Base-by-base conservation (phyloP, 2,113 vertebrate genomes). In the Coturnix japonica region DNA sequence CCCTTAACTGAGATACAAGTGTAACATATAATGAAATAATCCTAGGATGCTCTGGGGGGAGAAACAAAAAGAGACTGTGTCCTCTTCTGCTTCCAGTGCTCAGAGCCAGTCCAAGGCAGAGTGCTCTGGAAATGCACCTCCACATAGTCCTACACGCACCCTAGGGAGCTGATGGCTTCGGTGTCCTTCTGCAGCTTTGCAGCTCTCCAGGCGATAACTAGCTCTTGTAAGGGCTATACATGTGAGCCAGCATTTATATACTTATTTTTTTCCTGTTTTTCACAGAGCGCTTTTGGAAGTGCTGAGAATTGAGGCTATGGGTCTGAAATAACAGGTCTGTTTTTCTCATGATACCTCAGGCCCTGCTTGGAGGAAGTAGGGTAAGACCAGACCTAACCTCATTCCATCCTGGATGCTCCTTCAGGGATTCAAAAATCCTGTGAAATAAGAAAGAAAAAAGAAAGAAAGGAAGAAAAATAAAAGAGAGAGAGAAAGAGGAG, bases 281-380 rank as follows among this genome's bases (percentile, higher is more conserved):
- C 57, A 44, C 37, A n/a, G 53, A 19, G 8, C 37, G 26, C 2
- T 71, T 81, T 60, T 73, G 30, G 44, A 81, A 79, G 37, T 19
- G 17, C 60, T 33, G 20, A 41, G 11, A 26, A 19, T 18, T 13
- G 83, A 75, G 54, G 8, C 77, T 84, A 25, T 51, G 61, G 13
- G 9, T 72, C 47, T 69, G 69, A 86, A 88, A 83, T 44, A 75
- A 47, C 4, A 18, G 25, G 39, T 57, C 85, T 91, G 53, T 75
- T 95, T 93, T 75, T 79, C 54, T 91, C 54, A 56, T 88, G 80
- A 78, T 84, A 69, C 19, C 15, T 90, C 37, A 66, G 44, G 70
- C 79, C 8, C 54, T 76, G 33, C 49, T 73, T 84, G 63, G 28
- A 94, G 70, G 53, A 90, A 88, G 39, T 37, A 79, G 0, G 3